These are phyloP conservation scores for Platichthys stellatus DNA, from an alignment of 2,113 vertebrate species.

Conservation along the genomic window DNA sequence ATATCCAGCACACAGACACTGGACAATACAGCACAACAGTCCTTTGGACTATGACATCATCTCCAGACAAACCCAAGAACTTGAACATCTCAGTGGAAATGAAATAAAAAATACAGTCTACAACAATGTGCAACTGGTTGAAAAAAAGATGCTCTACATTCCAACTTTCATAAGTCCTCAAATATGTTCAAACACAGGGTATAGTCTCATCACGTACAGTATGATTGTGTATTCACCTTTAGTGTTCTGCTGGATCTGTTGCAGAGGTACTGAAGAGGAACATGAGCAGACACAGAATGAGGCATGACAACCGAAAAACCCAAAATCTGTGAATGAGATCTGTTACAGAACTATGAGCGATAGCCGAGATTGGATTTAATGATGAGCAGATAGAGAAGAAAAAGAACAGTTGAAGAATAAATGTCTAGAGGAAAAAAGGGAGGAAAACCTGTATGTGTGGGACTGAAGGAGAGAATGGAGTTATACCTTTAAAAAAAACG, in stretches of 20 bases:
- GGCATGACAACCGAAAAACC: background rate
- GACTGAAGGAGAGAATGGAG: constrained; percentile 41
- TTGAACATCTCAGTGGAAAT: constrained; percentile 60
- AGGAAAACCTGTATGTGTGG: constrained; percentile 33
- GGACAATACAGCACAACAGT: constrained; percentile 53
- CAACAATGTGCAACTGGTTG: constrained; percentile 65
- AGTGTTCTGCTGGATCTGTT: constrained; percentile 5
- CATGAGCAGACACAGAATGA: constrained; percentile 7
- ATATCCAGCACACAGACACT: constrained; percentile 53
- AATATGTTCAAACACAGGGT: constrained; percentile 65
- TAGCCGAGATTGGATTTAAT: background rate
- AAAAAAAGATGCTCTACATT: constrained; percentile 59
- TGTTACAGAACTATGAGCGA: background rate
- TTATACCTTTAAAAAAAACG: constrained; percentile 14
- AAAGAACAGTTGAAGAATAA: background rate
- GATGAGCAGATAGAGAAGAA: background rate
- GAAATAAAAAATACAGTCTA: background rate
- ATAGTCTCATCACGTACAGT: constrained; percentile 28
- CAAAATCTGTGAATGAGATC: background rate
- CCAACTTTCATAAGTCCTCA: constrained; percentile 40
- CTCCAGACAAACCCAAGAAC: constrained; percentile 44
- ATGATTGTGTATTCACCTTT: constrained; percentile 41
- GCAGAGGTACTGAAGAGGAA: constrained; percentile 7
- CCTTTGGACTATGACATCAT: constrained; percentile 34
- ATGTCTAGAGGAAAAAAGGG: background rate